phyloP scores from a whole-genome alignment of 2,113 vertebrate genomes.

The Oceanites oceanicus region DNA sequence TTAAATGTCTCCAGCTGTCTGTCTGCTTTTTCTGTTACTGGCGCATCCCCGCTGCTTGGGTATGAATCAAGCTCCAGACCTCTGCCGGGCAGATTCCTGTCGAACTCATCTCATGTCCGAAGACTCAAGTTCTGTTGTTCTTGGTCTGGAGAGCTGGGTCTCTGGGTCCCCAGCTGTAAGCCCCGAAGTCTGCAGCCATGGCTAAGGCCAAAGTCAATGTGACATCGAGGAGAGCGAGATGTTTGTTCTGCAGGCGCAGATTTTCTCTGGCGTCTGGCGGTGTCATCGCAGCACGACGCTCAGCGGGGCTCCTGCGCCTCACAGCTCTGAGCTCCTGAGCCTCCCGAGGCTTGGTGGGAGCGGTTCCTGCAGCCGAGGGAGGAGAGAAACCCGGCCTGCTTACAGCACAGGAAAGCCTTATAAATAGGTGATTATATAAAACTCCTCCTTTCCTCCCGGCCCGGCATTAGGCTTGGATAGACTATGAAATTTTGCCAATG shows the following conservation, averaged over 20 bases:
- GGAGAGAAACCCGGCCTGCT: not conserved
- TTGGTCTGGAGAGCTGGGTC: not conserved
- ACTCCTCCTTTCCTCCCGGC: not conserved
- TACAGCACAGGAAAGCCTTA: not conserved
- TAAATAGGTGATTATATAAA: not conserved
- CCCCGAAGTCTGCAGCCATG: too few relatives aligned
- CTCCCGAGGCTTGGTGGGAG: not conserved
- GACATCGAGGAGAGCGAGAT: too few relatives aligned
- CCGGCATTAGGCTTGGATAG: not conserved
- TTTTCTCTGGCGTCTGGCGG: too few relatives aligned
- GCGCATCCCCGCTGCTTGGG: not conserved
- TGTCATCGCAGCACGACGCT: too few relatives aligned
- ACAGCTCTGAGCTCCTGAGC: not conserved
- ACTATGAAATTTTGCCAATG: not conserved
- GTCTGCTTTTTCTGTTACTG: not conserved
- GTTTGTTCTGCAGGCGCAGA: not conserved
- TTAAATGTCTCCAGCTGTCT: not conserved
- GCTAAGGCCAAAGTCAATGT: not conserved
- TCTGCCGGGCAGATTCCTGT: not conserved
- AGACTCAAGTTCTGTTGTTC: not conserved
- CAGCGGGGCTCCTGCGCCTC: not conserved
- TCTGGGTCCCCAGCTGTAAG: not conserved
- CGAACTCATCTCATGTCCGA: not conserved
- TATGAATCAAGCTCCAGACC: not conserved
- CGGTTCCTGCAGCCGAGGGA: not conserved